Conservation (phyloP, 2,797 vertebrate genomes). For the Alectoris magna region DNA sequence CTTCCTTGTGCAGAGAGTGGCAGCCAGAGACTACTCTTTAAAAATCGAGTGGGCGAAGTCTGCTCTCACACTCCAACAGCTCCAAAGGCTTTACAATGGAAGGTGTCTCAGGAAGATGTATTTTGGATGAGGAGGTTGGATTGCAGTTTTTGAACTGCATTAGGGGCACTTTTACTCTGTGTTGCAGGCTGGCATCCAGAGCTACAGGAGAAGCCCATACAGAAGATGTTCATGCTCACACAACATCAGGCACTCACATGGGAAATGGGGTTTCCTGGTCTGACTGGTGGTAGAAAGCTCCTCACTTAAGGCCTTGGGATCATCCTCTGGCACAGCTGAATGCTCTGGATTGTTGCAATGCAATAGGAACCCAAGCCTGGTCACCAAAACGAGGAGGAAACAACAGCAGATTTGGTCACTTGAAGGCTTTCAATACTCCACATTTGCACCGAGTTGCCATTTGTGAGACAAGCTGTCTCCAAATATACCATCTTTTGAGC, state of each 20-base stretch:
- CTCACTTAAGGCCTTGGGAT: neutral
- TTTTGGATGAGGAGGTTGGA: neutral
- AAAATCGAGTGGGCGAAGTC: neutral
- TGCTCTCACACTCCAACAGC: neutral
- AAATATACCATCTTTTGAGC: neutral
- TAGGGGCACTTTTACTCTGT: neutral
- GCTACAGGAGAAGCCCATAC: neutral
- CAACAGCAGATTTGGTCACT: fast-evolving
- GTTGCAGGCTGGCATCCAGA: neutral
- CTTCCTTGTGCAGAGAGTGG: neutral
- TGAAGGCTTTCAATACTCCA: neutral
- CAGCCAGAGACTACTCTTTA: neutral
- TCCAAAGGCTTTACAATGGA: neutral
- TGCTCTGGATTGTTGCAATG: neutral
- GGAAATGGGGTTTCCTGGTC: fast-evolving
- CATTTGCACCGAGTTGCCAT: neutral
- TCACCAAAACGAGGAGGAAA: neutral
- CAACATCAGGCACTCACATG: fast-evolving
- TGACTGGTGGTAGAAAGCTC: fast-evolving
- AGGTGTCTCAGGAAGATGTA: neutral
- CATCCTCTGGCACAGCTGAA: neutral
- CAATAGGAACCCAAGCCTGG: neutral
- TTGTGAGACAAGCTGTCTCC: neutral
- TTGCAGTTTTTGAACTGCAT: neutral
- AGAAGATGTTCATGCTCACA: neutral